Evolutionary conservation across 2,888 invertebrate genomes (phyloP), one percentile per base, ranked within the genome.

Genomic region (Seira sanloemensis): DNA sequence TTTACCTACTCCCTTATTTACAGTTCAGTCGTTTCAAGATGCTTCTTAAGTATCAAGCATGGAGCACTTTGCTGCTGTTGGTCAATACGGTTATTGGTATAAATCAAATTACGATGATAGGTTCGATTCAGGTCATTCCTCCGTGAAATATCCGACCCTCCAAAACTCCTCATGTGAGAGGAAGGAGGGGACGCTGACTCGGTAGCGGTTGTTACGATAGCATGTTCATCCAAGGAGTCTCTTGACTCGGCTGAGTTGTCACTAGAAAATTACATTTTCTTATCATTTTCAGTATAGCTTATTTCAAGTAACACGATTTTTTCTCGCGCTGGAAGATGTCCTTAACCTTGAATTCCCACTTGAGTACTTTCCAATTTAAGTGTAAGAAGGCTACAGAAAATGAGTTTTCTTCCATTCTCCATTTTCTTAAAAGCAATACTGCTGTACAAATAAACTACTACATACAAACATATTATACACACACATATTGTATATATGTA

Each of bases 201-300:
- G 73, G 91, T 91, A 84, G 91, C 92, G 83, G 92, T 91, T 46
- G 91, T 91, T 9, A 77, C 84, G 16, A 84, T 86, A 72, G 92
- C 96, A 91, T 97, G 97, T 90, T 97, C 97, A 90, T 97, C 97
- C 84, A 97, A 92, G 0, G 97, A 97, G 91, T 97, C 96, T 26
- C 95, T 81, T 23, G 90, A 93, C 89, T 95, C 96, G 5, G 37
- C 37, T 0, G 96, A 96, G 73, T 92, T 92, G 91, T 94, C 94
- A 90, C 94, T 94, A 90, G 90, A 91, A 90, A 84, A 86, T 77
- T 73, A 77, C 68, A 83, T 78, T 78, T 66, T 21, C 23, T 37
- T 37, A 37, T 9, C 5, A 37, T n/a, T n/a, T n/a, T n/a, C n/a
- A n/a, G n/a, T n/a, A n/a, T n/a, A n/a, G n/a, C n/a, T n/a, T n/a